Evolutionary conservation across 2,888 invertebrate species (phyloP), one percentile per base, ranked within the genome.

Genomic region (Cosmopolites sordidus): DNA sequence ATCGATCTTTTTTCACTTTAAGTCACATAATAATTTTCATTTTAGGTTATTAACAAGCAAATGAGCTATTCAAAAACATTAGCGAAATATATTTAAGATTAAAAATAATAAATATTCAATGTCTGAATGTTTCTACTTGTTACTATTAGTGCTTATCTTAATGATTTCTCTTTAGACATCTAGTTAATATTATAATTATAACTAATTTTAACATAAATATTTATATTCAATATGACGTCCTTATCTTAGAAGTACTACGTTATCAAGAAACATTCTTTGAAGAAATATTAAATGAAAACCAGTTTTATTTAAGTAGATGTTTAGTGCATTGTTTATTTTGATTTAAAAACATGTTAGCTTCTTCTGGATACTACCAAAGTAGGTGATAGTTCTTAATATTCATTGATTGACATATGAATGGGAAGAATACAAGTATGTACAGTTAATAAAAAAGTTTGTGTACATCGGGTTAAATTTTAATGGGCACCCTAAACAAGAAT

Each of bases 211-310:
- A 9, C n/a, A 33, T 33, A 33, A 33, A n/a, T 48, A 48, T 48
- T 48, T 48, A 38, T 45, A 49, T 43, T 43, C 39, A 48, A 55
- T 17, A 40, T 55, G 51, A 48, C 55, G 47, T 43, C 30, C 51
- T 55, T 55, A 55, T 55, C 55, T 33, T 14, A 46, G 43, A 37
- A 51, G 41, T 51, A 44, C 17, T 33, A 33, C 47, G 39, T 56
- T 51, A 51, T 56, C 56, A 45, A 4, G 33, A 3, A 12, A 4
- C n/a, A n/a, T 33, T 33, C 33, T 12, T 33, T 11, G 11, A 4
- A 33, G 12, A 33, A 5, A n/a, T 11, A 33, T 11, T 5, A 33
- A 33, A 33, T 33, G 33, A n/a, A 12, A 33, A 33, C 11, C 12
- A 33, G 33, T 33, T 33, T 33, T 33, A 11, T 33, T 33, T 12